phyloP scores from a whole-genome alignment of 2,113 vertebrate genomes.

The Vidua chalybeata region DNA sequence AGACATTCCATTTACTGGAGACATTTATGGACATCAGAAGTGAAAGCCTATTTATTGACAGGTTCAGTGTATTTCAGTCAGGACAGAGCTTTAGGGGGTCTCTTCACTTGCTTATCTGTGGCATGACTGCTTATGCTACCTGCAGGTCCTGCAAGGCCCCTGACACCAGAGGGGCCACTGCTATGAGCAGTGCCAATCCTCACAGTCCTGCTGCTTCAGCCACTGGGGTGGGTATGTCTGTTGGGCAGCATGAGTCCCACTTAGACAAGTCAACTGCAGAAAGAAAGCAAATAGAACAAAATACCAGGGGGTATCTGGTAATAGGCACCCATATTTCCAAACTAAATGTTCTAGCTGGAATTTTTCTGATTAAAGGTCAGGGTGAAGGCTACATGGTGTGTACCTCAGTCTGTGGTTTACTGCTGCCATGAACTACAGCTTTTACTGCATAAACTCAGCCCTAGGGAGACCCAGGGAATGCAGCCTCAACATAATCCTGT shows the following conservation, averaged over 20 bases:
- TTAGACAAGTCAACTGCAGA: neutral
- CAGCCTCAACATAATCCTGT: conserved; percentile 27
- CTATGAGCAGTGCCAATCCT: neutral
- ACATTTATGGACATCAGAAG: neutral
- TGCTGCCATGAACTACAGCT: neutral
- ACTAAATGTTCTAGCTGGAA: neutral
- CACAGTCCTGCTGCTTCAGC: neutral
- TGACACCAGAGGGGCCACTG: neutral
- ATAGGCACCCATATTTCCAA: neutral
- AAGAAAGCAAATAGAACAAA: neutral
- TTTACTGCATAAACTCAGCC: neutral
- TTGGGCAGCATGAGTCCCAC: neutral
- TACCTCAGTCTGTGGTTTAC: neutral
- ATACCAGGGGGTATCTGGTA: neutral
- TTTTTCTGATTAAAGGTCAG: neutral
- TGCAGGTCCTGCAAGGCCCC: neutral
- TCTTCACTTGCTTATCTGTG: neutral
- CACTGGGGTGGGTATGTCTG: accelerated
- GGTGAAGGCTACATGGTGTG: accelerated
- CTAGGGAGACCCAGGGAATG: neutral
- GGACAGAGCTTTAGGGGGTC: neutral
- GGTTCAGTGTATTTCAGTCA: neutral
- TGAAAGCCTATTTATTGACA: neutral
- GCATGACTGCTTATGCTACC: neutral
- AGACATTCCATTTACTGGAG: neutral